Conservation (phyloP, 2,888 invertebrate species). For the Sclerodermus sp. region DNA sequence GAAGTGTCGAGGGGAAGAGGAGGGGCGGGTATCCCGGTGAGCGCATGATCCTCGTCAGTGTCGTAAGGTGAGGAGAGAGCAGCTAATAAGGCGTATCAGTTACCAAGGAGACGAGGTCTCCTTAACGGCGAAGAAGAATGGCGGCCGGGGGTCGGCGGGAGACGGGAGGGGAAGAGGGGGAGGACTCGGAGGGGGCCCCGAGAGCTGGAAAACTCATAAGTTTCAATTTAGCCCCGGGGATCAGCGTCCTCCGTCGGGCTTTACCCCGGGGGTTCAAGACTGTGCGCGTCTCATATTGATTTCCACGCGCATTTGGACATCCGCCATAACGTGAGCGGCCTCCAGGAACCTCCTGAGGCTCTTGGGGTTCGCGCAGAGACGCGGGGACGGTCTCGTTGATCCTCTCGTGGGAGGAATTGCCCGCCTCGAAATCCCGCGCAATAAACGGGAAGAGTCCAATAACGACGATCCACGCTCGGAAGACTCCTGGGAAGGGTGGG, state of each 20-base stretch:
- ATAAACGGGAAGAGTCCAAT: no score
- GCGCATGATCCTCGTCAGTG: constrained; percentile 36
- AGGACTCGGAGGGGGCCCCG: constrained; percentile 16
- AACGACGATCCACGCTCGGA: no score
- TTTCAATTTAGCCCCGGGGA: constrained; percentile 56
- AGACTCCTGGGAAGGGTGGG: no score
- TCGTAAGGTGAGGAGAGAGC: constrained; percentile 34
- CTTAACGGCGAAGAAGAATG: constrained; percentile 49
- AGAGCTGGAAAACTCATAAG: constrained; percentile 53
- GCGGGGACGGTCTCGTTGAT: no score
- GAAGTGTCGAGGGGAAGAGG: constrained; percentile 6
- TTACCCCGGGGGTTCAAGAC: constrained; percentile 27
- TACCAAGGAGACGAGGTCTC: constrained; percentile 46
- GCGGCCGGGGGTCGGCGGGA: constrained; percentile 38
- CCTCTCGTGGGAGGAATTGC: no score
- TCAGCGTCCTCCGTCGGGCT: constrained; percentile 49
- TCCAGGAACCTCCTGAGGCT: background rate
- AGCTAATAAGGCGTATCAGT: constrained; percentile 49
- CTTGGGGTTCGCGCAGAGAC: no score
- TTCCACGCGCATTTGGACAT: constrained; percentile 33
- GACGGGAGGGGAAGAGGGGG: constrained; percentile 16
- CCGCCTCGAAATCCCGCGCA: no score
- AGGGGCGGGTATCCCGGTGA: constrained; percentile 16
- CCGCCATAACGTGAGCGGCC: constrained; percentile 4
- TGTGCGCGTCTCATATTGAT: constrained; percentile 39